Percentiles rank a stretch among this genome's conserved stretches.
phyloP scores from a whole-genome alignment of 2,113 vertebrate genomes.

The Prolemur simus region DNA sequence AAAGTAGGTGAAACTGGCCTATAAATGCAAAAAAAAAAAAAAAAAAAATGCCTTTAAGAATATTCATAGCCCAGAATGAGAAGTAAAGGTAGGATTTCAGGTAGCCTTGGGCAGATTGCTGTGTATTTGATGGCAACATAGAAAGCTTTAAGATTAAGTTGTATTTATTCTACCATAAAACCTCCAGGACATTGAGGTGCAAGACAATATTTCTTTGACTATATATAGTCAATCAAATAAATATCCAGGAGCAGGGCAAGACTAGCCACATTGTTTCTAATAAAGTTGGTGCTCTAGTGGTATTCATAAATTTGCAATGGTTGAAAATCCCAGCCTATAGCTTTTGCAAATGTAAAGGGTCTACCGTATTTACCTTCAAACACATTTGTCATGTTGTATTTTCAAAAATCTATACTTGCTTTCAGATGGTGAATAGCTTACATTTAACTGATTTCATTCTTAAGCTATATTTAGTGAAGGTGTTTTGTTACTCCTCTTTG shows the following conservation, averaged over 20 bases:
- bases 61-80: neutral
- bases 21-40: neutral
- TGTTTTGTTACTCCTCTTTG: neutral
- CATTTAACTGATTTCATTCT: neutral
- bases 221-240: neutral
- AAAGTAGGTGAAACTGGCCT: neutral
- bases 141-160: neutral
- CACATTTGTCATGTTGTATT: neutral
- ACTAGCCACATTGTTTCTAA: neutral
- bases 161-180: slow-evolving; percentile 20
- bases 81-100: neutral
- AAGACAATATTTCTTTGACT: neutral
- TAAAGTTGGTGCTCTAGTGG: neutral
- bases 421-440: neutral
- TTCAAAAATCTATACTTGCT: neutral
- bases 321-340: neutral
- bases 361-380: slow-evolving; percentile 9
- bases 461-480: neutral
- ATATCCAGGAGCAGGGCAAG: neutral
- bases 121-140: neutral
- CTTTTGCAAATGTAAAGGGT: neutral
- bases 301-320: slow-evolving; percentile 5
- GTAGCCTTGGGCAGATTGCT: neutral
- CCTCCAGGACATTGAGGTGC: neutral
- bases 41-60: neutral